Base-by-base conservation (phyloP, 1,140 invertebrate genomes). In the Platyscapa corneri region DNA sequence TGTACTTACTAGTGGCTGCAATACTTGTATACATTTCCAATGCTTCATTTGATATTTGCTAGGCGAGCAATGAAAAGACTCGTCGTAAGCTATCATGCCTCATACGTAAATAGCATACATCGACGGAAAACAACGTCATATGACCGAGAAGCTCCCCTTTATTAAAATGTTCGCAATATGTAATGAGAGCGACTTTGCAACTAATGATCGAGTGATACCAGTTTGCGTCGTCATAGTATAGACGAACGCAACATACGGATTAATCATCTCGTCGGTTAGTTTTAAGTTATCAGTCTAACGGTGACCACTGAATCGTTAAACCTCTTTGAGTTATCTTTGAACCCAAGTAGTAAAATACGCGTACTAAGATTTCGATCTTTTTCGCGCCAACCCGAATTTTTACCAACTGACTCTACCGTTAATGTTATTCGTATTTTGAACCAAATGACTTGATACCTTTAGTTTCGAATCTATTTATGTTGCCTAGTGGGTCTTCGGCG, bases 231-330 rank as follows among this genome's bases (percentile, higher is more conserved):
- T 27, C 5, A 27, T 60, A 60, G 27, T 3, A 14, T 60, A 60
- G 18, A 30, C 23, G 32, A 53, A 67, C 30, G 30, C 49, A 10
- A 5, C 65, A 65, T 72, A 70, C 27, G 75, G 65, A 86, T 86
- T 83, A 80, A 83, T 83, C 82, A 86, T 86, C 65, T 53, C 78
- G 67, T 67, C 77, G n/a, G 27, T 64, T 37, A 37, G 70, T 65
- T 86, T 77, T 79, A 60, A 64, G 53, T 81, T 75, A 86, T 72
- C 85, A 86, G 85, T 86, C 75, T 27, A 65, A 0, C 42, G 39
- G 39, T 42, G 8, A 60, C 3, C 34, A 18, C 30, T 8, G 34
- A 79, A 60, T 30, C 27, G 37, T n/a, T 39, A 14, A 74, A 3
- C 37, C 37, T n/a, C 16, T 67, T 10, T 10, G 20, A 60, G 56